These are phyloP conservation scores for Phania funesta DNA, from an alignment of 2,888 invertebrate genomes.

Conservation along the genomic window DNA sequence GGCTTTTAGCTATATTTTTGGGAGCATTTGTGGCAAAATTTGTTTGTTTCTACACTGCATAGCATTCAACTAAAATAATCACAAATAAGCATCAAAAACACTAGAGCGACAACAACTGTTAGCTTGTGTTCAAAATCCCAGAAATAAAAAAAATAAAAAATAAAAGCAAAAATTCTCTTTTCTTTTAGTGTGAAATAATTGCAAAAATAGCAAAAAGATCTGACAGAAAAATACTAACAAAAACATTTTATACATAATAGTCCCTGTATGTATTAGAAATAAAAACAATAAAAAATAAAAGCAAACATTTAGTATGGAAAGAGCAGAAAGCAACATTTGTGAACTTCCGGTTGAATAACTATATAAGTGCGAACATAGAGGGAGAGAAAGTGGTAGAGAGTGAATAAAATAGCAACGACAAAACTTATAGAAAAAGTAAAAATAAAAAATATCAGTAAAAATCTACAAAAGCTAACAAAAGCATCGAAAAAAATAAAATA, in stretches of 20 bases:
- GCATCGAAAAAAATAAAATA: slow-evolving; percentile 26
- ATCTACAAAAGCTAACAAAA: slow-evolving; percentile 52
- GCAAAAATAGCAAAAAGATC: slow-evolving; percentile 56
- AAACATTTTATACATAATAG: slow-evolving; percentile 36
- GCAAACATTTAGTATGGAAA: slow-evolving; percentile 24
- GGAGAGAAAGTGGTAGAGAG: neutral
- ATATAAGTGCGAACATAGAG: slow-evolving; percentile 62
- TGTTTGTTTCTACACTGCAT: slow-evolving; percentile 5
- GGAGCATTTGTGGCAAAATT: slow-evolving; percentile 47
- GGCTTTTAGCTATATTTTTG: slow-evolving; percentile 42
- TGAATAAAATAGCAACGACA: slow-evolving; percentile 25
- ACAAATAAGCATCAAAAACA: slow-evolving; percentile 30
- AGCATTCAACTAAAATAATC: slow-evolving; percentile 25
- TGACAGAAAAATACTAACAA: slow-evolving; percentile 34
- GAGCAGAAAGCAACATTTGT: slow-evolving; percentile 67
- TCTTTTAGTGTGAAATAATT: slow-evolving; percentile 62
- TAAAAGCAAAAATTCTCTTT: slow-evolving; percentile 31
- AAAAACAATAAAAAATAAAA: slow-evolving; percentile 36
- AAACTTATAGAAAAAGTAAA: slow-evolving; percentile 15
- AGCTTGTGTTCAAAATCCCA: slow-evolving; percentile 50
- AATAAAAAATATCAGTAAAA: slow-evolving; percentile 34
- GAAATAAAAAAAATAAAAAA: slow-evolving; percentile 5
- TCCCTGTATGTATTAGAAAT: slow-evolving; percentile 12
- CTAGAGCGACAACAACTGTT: slow-evolving; percentile 47
- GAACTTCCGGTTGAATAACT: slow-evolving; percentile 78